Evolutionary conservation across 2,797 vertebrate genomes (phyloP).

Genomic region (Streptopelia turtur): DNA sequence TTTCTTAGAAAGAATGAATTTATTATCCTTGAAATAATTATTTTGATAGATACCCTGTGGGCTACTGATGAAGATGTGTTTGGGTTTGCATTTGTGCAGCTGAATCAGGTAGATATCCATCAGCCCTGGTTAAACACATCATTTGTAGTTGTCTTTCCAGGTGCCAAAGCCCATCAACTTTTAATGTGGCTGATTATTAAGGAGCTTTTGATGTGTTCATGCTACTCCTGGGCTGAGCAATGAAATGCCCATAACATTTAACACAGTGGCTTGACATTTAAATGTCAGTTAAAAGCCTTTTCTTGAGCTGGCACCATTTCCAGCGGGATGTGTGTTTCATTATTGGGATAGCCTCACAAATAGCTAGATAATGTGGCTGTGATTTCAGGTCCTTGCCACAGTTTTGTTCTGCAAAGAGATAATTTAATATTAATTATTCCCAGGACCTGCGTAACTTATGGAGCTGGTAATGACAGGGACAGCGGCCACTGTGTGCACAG

Average conservation of each 20-base stretch:
- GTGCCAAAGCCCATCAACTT: slow-evolving; percentile 52
- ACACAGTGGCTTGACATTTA: slow-evolving; percentile 70
- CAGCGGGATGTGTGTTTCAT: neutral
- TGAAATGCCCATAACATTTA: slow-evolving; percentile 67
- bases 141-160: slow-evolving; percentile 22
- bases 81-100: neutral
- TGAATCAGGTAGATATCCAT: neutral
- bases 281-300: slow-evolving; percentile 72
- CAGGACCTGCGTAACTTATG: neutral
- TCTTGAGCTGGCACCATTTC: slow-evolving; percentile 39
- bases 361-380: neutral
- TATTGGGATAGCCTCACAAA: neutral
- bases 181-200: slow-evolving; percentile 59
- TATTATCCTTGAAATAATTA: slow-evolving; percentile 3
- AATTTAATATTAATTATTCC: slow-evolving; percentile 13
- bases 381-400: neutral
- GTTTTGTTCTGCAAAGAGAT: neutral
- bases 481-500: neutral
- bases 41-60: neutral
- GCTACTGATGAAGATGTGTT: neutral
- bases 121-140: neutral
- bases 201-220: slow-evolving; percentile 53
- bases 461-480: neutral
- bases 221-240: slow-evolving; percentile 24
- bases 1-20: neutral